A percentile compares a stretch with the other conserved stretches of the same genome.
Evolutionary conservation across 2,797 vertebrate genomes (phyloP).

Genomic region (Acipenser transmontanus): DNA sequence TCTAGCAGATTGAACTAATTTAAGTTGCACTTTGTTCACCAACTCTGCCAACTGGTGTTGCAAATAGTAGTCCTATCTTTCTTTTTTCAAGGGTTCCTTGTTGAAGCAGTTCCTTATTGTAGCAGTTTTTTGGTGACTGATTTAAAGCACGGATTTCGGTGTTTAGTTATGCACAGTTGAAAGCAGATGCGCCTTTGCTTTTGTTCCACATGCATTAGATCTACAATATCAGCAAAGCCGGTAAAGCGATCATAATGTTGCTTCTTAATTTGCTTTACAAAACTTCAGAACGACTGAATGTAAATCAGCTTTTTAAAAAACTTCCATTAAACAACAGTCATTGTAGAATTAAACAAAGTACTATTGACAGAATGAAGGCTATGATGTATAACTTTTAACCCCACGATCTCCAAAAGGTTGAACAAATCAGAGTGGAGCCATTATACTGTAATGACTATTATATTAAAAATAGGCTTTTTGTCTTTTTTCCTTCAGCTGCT

Average conservation of each 20-base stretch:
- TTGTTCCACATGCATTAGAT: conserved; percentile 9
- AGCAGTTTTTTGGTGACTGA: conserved; percentile 18
- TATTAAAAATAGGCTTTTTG: too few species aligned
- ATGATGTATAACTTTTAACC: neutral
- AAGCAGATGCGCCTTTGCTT: conserved; percentile 21
- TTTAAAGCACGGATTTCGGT: conserved; percentile 20
- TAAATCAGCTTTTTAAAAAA: conserved; percentile 9
- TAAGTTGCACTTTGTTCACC: conserved; percentile 23
- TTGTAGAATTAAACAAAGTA: neutral
- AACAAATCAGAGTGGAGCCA: too few species aligned
- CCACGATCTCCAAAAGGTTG: neutral
- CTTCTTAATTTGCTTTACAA: conserved; percentile 22
- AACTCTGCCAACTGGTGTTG: neutral
- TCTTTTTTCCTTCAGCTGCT: neutral
- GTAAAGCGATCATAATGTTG: conserved; percentile 21
- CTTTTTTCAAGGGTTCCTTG: too few species aligned
- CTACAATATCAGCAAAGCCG: conserved; percentile 9
- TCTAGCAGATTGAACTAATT: conserved; percentile 36
- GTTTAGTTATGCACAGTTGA: conserved; percentile 27
- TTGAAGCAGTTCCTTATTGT: conserved; percentile 8
- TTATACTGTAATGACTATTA: too few species aligned
- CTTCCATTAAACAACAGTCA: neutral
- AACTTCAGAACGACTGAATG: conserved; percentile 7
- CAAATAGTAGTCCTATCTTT: too few species aligned
- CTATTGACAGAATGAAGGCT: conserved; percentile 2